Evolutionary conservation across 2,797 vertebrate genomes (phyloP), one percentile per base, ranked within the genome.

Genomic region (Fringilla coelebs): DNA sequence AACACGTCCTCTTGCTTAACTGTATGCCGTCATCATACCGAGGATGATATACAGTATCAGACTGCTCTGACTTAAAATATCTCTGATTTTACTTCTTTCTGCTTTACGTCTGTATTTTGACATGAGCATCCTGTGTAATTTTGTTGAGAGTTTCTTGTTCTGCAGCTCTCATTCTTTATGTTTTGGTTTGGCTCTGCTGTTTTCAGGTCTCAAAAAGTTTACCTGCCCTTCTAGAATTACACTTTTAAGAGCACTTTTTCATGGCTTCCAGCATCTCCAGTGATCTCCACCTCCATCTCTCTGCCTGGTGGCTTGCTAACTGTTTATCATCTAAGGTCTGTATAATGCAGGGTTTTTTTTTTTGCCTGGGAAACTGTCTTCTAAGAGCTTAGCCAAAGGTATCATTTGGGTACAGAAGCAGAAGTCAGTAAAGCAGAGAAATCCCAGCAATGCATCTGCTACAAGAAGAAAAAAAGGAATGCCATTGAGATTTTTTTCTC

Each of bases 391-490:
- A 92, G 67, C 57, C 78, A 88, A 89, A 92, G 48, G 58, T 86
- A 72, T 90, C 41, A 84, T 74, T 55, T 75, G 74, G 71, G 36
- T 75, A 86, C 57, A 91, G 72, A 91, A 81, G 38, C 7, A 7
- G 21, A 94, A 94, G 65, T 29, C 78, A 93, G 54, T 1, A 13
- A 94, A 93, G 74, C 48, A 82, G 67, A 88, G 76, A 91, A 96
- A 96, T 89, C n/a, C 9, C n/a, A 94, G 60, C 70, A 93, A 58
- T 60, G 40, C 60, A 74, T 67, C 78, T 86, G 62, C 72, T 67
- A 61, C 21, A 29, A 15, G 71, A 49, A 32, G n/a, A 67, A 54
- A 34, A 61, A 68, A 22, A 38, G 19, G 8, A 73, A 93, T 72
- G 71, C 73, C 73, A 77, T 20, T 7, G 76, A 92, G 31, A 84